Evolutionary conservation across 2,888 invertebrate genomes (phyloP), one percentile per base, ranked within the genome.

Genomic region (Platycheirus albimanus): DNA sequence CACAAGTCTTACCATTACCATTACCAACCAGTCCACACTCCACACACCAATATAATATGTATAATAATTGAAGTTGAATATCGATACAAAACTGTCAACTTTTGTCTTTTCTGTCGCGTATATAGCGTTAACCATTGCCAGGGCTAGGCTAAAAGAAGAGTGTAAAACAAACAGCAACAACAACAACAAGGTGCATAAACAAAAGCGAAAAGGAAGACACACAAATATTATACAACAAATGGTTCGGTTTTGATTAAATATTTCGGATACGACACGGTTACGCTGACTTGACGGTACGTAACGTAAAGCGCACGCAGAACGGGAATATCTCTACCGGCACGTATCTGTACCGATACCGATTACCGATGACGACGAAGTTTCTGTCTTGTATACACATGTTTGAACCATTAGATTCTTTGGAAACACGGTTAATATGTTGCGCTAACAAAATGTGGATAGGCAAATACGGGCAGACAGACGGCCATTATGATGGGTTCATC

Each of bases 81-180:
- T 47, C 74, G 69, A 78, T 54, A 78, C 61, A 54, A 66, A 52
- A 64, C 72, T 77, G 78, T 72, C 72, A 71, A 67, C 78, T 67
- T 69, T 67, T 54, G 47, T 76, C 78, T 67, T 69, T 67, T 54
- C 41, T 76, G 80, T 71, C 70, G 76, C 20, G 41, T 63, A 24
- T 52, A 28, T 51, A 17, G 63, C 43, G 38, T 20, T 41, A 13
- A 52, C 43, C 20, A 11, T n/a, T n/a, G 24, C 13, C 20, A 49
- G 3, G 47, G 11, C 51, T 24, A 11, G 33, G 28, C 36, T 38
- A 38, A n/a, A 54, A 54, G 11, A 8, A 45, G n/a, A 77, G 43
- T 56, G n/a, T 24, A 49, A 30, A 36, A 17, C 67, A n/a, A n/a
- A n/a, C 36, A 75, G 56, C 43, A 69, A 77, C 51, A 56, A 63